Evolutionary conservation across 1,140 invertebrate species (phyloP).

Genomic region (Melipona quadrifasciata): DNA sequence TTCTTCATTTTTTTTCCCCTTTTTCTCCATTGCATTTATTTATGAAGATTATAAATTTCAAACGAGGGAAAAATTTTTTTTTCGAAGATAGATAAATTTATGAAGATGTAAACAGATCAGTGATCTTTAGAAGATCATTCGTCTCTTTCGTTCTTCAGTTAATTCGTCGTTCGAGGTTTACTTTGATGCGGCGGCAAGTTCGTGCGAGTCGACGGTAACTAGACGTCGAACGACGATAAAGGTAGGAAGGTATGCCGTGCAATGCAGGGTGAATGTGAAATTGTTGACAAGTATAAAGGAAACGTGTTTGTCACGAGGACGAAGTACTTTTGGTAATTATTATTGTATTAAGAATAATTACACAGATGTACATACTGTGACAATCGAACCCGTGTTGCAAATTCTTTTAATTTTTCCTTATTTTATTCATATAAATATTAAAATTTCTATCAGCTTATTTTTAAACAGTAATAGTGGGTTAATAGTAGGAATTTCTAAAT

Average conservation of each 20-base stretch:
- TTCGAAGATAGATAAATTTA: no score
- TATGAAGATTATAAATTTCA: no score
- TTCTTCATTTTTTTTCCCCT: neutral
- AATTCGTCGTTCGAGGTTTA: conserved; percentile 41
- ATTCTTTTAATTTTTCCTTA: no score
- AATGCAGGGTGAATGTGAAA: conserved; percentile 48
- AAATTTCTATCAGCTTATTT: no score
- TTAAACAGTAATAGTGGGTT: no score
- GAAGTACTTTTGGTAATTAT: neutral
- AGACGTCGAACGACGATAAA: conserved; percentile 28
- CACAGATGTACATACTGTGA: neutral
- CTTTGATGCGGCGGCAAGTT: conserved; percentile 48
- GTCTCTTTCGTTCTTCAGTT: conserved; percentile 29
- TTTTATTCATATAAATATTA: no score
- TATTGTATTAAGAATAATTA: neutral
- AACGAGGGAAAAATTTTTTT: neutral
- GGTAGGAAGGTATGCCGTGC: conserved; percentile 37
- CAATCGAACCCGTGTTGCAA: neutral
- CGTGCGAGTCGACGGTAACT: conserved; percentile 4
- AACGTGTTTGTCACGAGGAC: neutral
- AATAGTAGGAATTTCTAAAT: no score
- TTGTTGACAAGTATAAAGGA: conserved; percentile 1
- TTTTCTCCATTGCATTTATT: neutral
- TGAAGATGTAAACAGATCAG: no score
- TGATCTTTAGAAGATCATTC: neutral